These are phyloP conservation scores for Buphagus erythrorhynchus DNA, from an alignment of 2,797 vertebrate genomes.

Conservation along the genomic window DNA sequence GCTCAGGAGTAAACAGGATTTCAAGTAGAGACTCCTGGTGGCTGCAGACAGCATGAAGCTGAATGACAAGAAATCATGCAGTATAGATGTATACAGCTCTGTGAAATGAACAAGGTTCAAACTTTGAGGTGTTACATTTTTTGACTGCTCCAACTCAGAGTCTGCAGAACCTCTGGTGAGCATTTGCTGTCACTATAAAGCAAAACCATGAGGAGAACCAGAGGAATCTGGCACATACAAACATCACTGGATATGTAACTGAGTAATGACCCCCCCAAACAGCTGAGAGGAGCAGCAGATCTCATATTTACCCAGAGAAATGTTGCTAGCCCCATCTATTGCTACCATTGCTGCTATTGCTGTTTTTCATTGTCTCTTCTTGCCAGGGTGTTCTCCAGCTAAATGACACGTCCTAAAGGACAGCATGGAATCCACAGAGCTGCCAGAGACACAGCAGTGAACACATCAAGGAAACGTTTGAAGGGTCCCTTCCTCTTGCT, in stretches of 20 bases:
- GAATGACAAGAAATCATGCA: neutral
- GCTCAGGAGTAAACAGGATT: neutral
- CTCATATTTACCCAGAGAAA: constrained; percentile 7
- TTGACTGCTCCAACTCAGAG: neutral
- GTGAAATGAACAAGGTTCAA: neutral
- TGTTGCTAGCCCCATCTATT: constrained; percentile 40
- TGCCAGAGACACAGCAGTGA: neutral
- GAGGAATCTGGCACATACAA: neutral
- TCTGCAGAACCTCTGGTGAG: constrained; percentile 6
- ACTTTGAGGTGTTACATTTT: neutral
- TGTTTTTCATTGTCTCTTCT: neutral
- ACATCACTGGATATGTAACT: neutral
- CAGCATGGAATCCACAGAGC: neutral
- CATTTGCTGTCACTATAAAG: neutral
- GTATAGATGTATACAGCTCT: neutral
- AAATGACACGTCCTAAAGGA: neutral
- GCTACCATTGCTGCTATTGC: constrained; percentile 1
- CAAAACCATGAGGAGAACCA: neutral
- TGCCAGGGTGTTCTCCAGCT: neutral
- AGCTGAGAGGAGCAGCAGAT: constrained; percentile 11
- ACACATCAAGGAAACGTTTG: neutral
- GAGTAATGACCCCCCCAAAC: neutral
- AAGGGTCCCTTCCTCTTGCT: neutral
- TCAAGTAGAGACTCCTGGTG: neutral
- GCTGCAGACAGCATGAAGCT: neutral